Base-by-base conservation (phyloP, 2,113 vertebrate genomes). In the Ia io region DNA sequence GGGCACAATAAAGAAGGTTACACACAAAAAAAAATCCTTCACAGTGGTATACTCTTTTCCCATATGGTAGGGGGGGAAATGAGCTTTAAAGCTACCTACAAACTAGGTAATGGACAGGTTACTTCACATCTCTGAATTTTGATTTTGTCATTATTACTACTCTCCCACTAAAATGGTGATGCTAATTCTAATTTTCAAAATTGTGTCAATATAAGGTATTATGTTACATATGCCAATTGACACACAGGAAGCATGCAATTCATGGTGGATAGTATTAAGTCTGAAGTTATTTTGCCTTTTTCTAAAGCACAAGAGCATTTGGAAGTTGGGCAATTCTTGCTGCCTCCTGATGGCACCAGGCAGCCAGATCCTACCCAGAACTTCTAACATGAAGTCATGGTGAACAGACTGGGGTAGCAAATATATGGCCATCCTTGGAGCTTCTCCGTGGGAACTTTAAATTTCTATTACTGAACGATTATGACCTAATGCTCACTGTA, bases 181-280 rank as follows among this genome's bases (percentile, higher is more conserved):
- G 28, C 0, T 40, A 69, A 88, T 70, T 86, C n/a, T 90, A 86
- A 79, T 47, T 92, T 77, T 73, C 77, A 80, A 90, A 95, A 83
- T 30, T 71, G 25, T 56, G 51, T 80, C 77, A 76, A 77, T 47
- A 79, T 76, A 77, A 84, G 56, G 40, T 53, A 61, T 79, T 91
- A 71, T 53, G 51, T 79, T 88, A 65, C 17, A 4, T 51, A 71
- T 80, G 69, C 13, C 67, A 67, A 37, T 30, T 17, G 35, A 85
- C 18, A 95, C 20, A 94, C 6, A 78, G 28, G 3, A 89, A 94
- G 40, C 35, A 67, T 56, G 89, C 35, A 83, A 88, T 11, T 71
- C 65, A 94, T 7, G 14, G 44, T 40, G 4, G 11, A 14, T 80
- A 84, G 53, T 42, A 73, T 20, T 47, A 91, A 84, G 12, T 28